Base-by-base conservation (phyloP, 2,888 invertebrate species). In the Exocentrus adspersus region DNA sequence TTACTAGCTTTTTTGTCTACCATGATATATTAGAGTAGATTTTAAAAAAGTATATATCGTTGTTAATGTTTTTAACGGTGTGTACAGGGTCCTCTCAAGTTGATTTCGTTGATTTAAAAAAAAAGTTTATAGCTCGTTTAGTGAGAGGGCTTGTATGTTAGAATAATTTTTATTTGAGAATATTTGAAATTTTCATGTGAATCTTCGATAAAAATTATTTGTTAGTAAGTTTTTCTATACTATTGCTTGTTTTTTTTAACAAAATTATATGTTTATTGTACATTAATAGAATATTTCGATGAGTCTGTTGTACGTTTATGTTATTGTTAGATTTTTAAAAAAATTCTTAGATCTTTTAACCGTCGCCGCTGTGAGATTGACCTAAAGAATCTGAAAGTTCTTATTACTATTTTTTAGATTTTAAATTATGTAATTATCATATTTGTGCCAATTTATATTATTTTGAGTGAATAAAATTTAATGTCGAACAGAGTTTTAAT, bases 381-480 rank as follows among this genome's bases (percentile, higher is more conserved):
- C 58, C 68, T 65, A 67, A 70, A 70, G 61, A 65, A 46, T 43
- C 52, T 53, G 46, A 58, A 57, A n/a, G n/a, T 58, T 42, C 52
- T 21, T 57, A 54, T 45, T 41, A 41, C 62, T 52, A 63, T 62
- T 68, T 68, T 64, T 64, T 65, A 61, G 54, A 48, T 62, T n/a
- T n/a, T 66, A 64, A 68, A 68, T 68, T 68, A 68, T 70, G 68
- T 70, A 66, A 57, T 65, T 65, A 66, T 69, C 68, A 71, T 71
- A 67, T 72, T 74, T 73, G 75, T 76, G 75, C 75, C 75, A 76
- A 75, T 76, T 75, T 73, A 72, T 76, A 65, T 68, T 70, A 62
- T 73, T 71, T 71, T 75, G 75, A 72, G 75, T 76, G 75, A 73
- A 75, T 70, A 69, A 68, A 62, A 60, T 65, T 65, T 65, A 68